These are phyloP conservation scores for Chrysomela aeneicollis DNA, from an alignment of 2,888 invertebrate genomes.

Conservation along the genomic window DNA sequence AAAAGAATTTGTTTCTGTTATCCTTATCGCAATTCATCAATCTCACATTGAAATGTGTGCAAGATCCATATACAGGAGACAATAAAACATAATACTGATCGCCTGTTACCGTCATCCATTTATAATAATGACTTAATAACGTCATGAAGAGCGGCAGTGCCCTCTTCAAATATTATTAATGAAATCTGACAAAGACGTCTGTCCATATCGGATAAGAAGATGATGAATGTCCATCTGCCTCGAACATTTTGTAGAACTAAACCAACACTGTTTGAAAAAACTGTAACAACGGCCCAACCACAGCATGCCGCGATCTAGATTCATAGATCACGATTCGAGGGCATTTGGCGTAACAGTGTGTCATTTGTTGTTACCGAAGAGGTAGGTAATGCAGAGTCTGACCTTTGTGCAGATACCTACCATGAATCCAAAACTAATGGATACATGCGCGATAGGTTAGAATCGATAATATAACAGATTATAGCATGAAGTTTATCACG, in stretches of 20 bases:
- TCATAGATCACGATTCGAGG: constrained; percentile 31
- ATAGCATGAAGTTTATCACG: background rate
- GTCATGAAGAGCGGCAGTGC: background rate
- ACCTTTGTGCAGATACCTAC: constrained; percentile 1
- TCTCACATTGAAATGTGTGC: background rate
- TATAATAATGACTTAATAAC: constrained; percentile 14
- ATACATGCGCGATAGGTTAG: background rate
- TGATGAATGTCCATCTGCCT: constrained; percentile 28
- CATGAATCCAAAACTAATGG: background rate
- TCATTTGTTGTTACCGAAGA: constrained; percentile 19
- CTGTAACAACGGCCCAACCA: constrained; percentile 29
- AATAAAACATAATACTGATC: background rate
- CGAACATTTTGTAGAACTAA: constrained; percentile 22
- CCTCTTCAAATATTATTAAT: constrained; percentile 26
- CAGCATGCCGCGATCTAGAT: constrained; percentile 34
- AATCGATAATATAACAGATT: background rate
- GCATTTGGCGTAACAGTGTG: constrained; percentile 16
- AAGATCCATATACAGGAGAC: no score
- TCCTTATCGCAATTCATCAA: no score
- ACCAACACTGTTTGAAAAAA: constrained; percentile 31
- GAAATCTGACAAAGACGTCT: constrained; percentile 28
- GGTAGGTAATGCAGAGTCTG: constrained; percentile 16
- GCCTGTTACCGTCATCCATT: background rate
- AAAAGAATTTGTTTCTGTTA: no score
- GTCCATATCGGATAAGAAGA: constrained; percentile 25